A percentile compares a stretch with the other conserved stretches of the same genome.
Evolutionary conservation across 2,113 vertebrate genomes (phyloP).

Genomic region (Nycticryphes semicollaris): DNA sequence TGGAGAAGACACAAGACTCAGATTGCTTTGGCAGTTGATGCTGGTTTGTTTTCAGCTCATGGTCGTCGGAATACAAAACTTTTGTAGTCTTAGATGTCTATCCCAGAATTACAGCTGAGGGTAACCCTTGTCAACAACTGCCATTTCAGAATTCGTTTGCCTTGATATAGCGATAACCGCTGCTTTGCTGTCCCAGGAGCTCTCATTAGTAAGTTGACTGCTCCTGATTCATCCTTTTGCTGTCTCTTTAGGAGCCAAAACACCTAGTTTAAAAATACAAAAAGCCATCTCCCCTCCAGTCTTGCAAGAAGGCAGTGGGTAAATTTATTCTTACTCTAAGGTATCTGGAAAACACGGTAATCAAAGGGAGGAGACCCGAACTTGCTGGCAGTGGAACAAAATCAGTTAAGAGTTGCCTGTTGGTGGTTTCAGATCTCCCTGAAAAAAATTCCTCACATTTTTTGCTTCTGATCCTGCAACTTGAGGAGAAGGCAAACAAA

Average conservation of each 20-base stretch:
- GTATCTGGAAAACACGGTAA: neutral
- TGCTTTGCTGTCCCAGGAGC: neutral
- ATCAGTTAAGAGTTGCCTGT: neutral
- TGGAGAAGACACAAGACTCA: neutral
- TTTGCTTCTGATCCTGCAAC: conserved; percentile 15
- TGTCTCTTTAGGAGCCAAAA: neutral
- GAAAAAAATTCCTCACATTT: conserved; percentile 4
- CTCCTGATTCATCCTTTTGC: neutral
- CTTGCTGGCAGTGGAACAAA: neutral
- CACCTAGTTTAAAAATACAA: neutral
- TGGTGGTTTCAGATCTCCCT: neutral
- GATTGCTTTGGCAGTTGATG: rapidly evolving
- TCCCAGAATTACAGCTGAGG: neutral
- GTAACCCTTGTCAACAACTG: neutral
- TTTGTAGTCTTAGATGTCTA: neutral
- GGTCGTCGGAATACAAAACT: neutral
- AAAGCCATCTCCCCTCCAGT: neutral
- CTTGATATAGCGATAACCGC: neutral
- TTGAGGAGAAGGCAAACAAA: neutral
- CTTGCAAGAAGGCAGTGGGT: neutral
- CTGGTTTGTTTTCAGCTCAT: neutral
- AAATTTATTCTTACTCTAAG: neutral
- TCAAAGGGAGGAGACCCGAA: neutral
- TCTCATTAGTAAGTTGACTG: neutral
- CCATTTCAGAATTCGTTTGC: neutral